Evolutionary conservation across 2,888 invertebrate genomes (phyloP).

Genomic region (Agonopterix subpropinquella): DNA sequence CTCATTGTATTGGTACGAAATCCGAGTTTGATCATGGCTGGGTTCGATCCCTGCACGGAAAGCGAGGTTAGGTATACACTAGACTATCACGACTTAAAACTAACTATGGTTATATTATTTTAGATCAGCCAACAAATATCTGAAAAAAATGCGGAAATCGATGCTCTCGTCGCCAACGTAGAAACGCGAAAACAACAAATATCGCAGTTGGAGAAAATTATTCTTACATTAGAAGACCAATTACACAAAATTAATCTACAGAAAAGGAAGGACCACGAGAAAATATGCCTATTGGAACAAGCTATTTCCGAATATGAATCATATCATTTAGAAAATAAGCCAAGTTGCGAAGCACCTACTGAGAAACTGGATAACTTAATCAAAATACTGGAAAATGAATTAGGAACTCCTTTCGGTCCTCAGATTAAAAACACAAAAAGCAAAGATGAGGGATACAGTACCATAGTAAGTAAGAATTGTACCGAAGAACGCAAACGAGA

Average conservation of each 20-base stretch:
- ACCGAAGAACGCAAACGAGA: constrained; percentile 19
- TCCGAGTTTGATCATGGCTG: background rate
- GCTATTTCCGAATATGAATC: constrained; percentile 40
- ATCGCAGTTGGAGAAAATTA: constrained; percentile 53
- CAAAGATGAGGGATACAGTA: constrained; percentile 4
- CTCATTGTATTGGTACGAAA: background rate
- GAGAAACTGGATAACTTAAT: constrained; percentile 55
- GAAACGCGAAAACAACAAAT: constrained; percentile 45
- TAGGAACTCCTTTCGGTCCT: constrained; percentile 35
- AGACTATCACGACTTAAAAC: too few relatives aligned
- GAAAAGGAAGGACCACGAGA: constrained; percentile 45
- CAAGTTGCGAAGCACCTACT: constrained; percentile 28
- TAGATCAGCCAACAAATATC: constrained; percentile 43
- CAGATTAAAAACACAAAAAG: constrained; percentile 4
- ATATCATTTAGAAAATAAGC: constrained; percentile 25
- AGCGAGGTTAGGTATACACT: too few relatives aligned
- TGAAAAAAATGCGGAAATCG: constrained; percentile 53
- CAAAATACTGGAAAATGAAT: constrained; percentile 58
- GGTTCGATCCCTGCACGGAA: background rate
- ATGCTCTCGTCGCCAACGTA: constrained; percentile 35
- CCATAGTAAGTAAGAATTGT: constrained; percentile 4
- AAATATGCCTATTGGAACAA: constrained; percentile 35
- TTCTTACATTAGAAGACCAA: constrained; percentile 56
- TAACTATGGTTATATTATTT: constrained; percentile 6
- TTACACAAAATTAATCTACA: constrained; percentile 32